These are phyloP conservation scores for Pseudochirops corinnae DNA, from an alignment of 2,797 vertebrate species.

Conservation along the genomic window DNA sequence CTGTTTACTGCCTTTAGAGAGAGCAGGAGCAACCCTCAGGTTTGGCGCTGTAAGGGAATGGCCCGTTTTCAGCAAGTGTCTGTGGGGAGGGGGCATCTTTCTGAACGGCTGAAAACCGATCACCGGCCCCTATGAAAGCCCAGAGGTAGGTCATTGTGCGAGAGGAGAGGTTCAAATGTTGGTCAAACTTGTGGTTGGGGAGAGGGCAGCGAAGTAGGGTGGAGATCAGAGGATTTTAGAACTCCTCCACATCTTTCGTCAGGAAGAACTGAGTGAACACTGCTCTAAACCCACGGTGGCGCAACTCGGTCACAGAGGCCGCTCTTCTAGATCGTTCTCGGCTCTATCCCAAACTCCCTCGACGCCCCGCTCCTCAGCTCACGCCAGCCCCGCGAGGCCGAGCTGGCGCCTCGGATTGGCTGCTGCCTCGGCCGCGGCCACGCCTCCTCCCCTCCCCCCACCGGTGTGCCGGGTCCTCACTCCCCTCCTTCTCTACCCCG, in stretches of 20 bases:
- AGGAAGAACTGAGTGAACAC: neutral
- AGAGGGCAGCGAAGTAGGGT: neutral
- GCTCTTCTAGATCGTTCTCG: neutral
- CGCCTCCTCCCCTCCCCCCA: no score
- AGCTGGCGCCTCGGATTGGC: neutral
- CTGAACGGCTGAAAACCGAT: neutral
- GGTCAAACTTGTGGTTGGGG: neutral
- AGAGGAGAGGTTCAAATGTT: neutral
- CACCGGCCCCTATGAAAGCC: neutral
- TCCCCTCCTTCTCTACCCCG: neutral
- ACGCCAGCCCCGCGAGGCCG: accelerated
- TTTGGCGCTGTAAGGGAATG: neutral
- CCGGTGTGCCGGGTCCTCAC: neutral
- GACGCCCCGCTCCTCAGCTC: neutral
- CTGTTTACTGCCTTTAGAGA: neutral
- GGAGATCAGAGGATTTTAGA: neutral
- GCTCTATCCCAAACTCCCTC: neutral
- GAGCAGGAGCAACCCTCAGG: no score
- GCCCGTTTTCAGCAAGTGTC: neutral
- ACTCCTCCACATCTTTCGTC: neutral
- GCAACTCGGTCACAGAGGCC: neutral
- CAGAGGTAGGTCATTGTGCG: neutral
- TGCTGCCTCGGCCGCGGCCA: neutral
- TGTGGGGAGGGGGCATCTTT: neutral
- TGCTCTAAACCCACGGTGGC: neutral